Conservation (phyloP, 2,888 invertebrate genomes). For the Volucella bombylans region DNA sequence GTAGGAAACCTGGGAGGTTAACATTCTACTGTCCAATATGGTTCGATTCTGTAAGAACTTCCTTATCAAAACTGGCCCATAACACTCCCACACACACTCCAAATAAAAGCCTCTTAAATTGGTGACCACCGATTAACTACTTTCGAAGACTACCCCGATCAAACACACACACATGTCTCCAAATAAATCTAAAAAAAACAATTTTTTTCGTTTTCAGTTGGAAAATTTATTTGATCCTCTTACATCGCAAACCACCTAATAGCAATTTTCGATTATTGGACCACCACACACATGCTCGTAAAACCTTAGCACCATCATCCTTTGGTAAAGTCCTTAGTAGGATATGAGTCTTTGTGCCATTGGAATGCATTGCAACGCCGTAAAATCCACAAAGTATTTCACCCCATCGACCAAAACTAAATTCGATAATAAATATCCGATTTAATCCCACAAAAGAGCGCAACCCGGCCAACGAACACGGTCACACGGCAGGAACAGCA, state of each 20-base stretch:
- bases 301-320: slow-evolving; percentile 42
- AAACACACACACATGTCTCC: background rate
- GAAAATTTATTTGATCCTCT: slow-evolving; percentile 40
- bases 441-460: slow-evolving; percentile 59
- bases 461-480: slow-evolving; percentile 30
- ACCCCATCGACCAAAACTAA: slow-evolving; percentile 26
- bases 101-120: background rate
- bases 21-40: too few relatives aligned
- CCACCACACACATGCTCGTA: slow-evolving; percentile 52
- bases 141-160: background rate
- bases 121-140: background rate
- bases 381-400: slow-evolving; percentile 37
- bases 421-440: slow-evolving; percentile 68
- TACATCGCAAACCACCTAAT: slow-evolving; percentile 49
- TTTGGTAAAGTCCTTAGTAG: slow-evolving; percentile 18
- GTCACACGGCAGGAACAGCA: background rate
- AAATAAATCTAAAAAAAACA: background rate
- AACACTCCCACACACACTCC: too few relatives aligned
- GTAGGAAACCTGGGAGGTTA: too few relatives aligned
- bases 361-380: slow-evolving; percentile 5
- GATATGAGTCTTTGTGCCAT: slow-evolving; percentile 2
- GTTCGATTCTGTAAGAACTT: too few relatives aligned
- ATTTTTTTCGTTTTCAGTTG: background rate
- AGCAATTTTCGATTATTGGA: slow-evolving; percentile 61
- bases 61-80: too few relatives aligned